Base-by-base conservation (phyloP, 2,888 invertebrate genomes). In the Drosophila sordidapex region DNA sequence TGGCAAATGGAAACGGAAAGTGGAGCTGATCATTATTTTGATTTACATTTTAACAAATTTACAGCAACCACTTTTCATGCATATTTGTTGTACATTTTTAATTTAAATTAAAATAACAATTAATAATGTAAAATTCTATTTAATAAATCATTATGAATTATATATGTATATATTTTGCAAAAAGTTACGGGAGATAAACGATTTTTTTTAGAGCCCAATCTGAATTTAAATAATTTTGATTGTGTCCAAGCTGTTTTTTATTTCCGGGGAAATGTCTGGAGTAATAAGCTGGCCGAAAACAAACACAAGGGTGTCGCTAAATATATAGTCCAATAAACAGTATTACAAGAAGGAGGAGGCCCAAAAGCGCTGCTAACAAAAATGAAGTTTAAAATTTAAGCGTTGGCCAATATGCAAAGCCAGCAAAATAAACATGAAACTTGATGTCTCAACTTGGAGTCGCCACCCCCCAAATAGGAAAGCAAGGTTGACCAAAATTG, bases 401-500 rank as follows among this genome's bases (percentile, higher is more conserved):
- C n/a, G 69, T 57, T 33, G 61, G 60, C 70, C 74, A 78, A 81
- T 76, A 83, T 83, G 87, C 81, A 74, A 87, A 87, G 60, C 70
- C 75, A 69, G 70, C 71, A 27, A 61, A 70, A 84, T 82, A 69
- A 84, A 80, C 80, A 76, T 84, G 70, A 82, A 85, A 70, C 74
- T 87, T 87, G 51, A 84, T 84, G 80, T 62, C 67, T 70, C 51
- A 77, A 82, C 74, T 71, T 82, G 63, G 66, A 82, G 75, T 51
- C 35, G 40, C 18, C 48, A 31, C 11, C 62, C 33, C 13, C 25
- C 33, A 15, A 46, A 25, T 27, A 13, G 38, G 46, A 40, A 58
- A 25, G 31, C 27, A 18, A 46, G 51, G 51, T 49, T 67, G 61
- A 53, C 63, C 53, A 52, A 74, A 82, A 87, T 83, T 83, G 87